These are phyloP conservation scores for Cryptophagus acutangulus DNA, from an alignment of 2,888 invertebrate species.

Conservation along the genomic window DNA sequence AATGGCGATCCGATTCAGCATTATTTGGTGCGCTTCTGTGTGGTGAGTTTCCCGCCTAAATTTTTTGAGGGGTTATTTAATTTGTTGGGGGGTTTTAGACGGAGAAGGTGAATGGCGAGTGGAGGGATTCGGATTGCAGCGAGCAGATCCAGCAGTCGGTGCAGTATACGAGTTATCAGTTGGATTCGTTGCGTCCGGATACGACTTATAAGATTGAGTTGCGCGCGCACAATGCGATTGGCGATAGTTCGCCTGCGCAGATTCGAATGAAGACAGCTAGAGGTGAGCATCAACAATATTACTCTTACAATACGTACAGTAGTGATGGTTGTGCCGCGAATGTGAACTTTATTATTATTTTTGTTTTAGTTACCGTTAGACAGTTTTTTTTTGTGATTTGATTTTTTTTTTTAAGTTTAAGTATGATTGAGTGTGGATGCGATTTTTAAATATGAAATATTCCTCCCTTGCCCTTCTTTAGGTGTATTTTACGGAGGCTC, in stretches of 20 bases:
- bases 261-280: slow-evolving; percentile 79
- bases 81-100: slow-evolving; percentile 49
- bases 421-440: too few species aligned
- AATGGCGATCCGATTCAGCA: slow-evolving; percentile 85
- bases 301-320: slow-evolving; percentile 28
- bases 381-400: slow-evolving; percentile 7
- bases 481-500: slow-evolving; percentile 38
- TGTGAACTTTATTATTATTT: slow-evolving; percentile 14
- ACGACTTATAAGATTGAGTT: slow-evolving; percentile 81
- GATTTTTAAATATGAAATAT: too few species aligned
- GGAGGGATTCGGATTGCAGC: slow-evolving; percentile 57
- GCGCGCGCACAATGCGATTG: slow-evolving; percentile 80
- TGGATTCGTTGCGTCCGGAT: slow-evolving; percentile 68
- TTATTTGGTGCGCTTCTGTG: slow-evolving; percentile 76
- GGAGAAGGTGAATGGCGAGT: slow-evolving; percentile 61
- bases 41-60: slow-evolving; percentile 54
- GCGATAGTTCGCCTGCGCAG: slow-evolving; percentile 72
- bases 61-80: neutral
- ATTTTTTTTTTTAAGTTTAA: slow-evolving; percentile 8
- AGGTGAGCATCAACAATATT: slow-evolving; percentile 62
- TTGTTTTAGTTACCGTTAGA: slow-evolving; percentile 12
- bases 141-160: slow-evolving; percentile 58
- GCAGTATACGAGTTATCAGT: slow-evolving; percentile 60
- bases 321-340: slow-evolving; percentile 14
- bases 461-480: slow-evolving; percentile 29